Conservation (phyloP, 2,797 vertebrate species). For the Darevskia mixta region DNA sequence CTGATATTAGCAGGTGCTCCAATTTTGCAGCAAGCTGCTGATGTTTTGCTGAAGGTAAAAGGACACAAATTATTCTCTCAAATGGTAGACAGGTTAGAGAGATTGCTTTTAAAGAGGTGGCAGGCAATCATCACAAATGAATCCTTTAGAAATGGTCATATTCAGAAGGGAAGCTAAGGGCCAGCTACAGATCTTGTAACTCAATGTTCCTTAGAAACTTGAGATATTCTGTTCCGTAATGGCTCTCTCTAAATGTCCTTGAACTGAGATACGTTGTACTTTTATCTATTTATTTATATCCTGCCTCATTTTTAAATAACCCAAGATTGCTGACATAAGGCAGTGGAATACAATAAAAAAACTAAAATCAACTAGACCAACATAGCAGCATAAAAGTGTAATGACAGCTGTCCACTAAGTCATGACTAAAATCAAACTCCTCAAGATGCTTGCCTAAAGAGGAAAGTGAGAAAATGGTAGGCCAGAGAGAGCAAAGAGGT, state of each 20-base stretch:
- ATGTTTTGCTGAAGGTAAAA: slow-evolving; percentile 22
- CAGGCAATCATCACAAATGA: slow-evolving; percentile 22
- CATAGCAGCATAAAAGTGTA: background rate
- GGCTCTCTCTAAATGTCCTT: slow-evolving; percentile 7
- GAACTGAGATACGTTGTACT: background rate
- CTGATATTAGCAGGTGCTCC: accelerated
- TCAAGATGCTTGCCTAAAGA: background rate
- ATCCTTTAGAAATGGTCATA: slow-evolving; percentile 31
- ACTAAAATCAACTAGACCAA: slow-evolving; percentile 6
- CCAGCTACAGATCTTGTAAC: background rate
- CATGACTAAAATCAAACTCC: background rate
- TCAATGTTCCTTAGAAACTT: slow-evolving; percentile 21
- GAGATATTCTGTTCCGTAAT: background rate
- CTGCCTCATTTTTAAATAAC: slow-evolving; percentile 6
- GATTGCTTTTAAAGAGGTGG: background rate
- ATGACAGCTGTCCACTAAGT: background rate
- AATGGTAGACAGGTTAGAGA: background rate
- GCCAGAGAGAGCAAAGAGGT: too few species aligned
- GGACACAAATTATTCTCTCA: background rate
- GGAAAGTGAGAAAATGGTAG: background rate
- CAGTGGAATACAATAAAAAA: slow-evolving; percentile 1
- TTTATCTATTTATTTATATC: slow-evolving; percentile 25
- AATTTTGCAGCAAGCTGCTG: slow-evolving; percentile 2
- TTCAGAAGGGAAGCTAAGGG: slow-evolving; percentile 29
- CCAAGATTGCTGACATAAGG: slow-evolving; percentile 8